Conservation (phyloP, 2,888 invertebrate genomes). For the Sipha maydis region DNA sequence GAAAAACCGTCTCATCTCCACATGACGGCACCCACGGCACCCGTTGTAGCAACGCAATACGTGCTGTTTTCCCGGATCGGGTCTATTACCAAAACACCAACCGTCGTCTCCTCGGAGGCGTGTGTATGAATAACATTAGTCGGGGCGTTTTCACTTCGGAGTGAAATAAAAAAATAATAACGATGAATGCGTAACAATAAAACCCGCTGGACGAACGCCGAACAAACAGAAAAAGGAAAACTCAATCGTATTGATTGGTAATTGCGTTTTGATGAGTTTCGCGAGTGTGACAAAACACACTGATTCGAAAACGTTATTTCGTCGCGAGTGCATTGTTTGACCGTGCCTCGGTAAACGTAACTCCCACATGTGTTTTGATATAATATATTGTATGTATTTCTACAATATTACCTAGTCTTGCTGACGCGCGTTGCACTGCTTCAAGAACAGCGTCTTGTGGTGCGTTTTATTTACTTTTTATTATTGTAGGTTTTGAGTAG, state of each 20-base stretch:
- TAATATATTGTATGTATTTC: background rate
- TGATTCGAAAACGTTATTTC: constrained; percentile 5
- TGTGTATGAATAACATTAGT: background rate
- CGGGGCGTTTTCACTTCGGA: constrained; percentile 21
- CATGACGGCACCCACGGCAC: background rate
- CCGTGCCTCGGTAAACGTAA: background rate
- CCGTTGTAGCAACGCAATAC: background rate
- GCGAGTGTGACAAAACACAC: background rate
- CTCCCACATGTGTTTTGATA: background rate
- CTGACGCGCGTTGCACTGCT: background rate
- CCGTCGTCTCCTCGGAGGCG: background rate
- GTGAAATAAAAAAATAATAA: background rate
- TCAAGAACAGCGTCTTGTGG: background rate
- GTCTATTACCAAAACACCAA: constrained; percentile 6
- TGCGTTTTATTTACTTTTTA: background rate
- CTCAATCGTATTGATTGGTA: background rate
- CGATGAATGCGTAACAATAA: background rate
- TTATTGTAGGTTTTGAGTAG: background rate
- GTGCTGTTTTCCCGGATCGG: background rate
- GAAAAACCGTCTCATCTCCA: background rate
- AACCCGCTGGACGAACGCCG: background rate
- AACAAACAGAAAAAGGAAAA: constrained; percentile 20
- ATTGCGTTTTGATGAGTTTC: constrained; percentile 4
- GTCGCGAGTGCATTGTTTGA: background rate
- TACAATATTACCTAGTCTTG: background rate